Evolutionary conservation across 2,113 vertebrate species (phyloP).

Genomic region (Saccopteryx bilineata): DNA sequence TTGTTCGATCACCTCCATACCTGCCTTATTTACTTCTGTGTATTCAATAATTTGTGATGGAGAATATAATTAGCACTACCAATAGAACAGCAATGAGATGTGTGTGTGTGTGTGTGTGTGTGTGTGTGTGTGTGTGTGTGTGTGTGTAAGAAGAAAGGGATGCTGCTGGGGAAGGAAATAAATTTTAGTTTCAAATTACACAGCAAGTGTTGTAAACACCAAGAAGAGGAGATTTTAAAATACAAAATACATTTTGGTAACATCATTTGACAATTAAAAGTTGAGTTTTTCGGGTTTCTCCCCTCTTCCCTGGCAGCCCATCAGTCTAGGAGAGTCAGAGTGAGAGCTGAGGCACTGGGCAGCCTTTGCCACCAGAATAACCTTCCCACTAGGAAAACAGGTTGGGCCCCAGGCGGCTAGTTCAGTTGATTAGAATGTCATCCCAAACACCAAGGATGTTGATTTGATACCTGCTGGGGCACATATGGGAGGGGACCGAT

Average conservation of each 20-base stretch:
- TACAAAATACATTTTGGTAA: constrained; percentile 28
- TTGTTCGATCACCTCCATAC: constrained; percentile 61
- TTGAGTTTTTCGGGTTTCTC: not conserved
- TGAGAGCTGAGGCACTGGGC: not conserved
- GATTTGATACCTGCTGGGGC: too few species aligned
- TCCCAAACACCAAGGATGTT: too few species aligned
- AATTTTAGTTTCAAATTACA: constrained; percentile 60
- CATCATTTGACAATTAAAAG: constrained; percentile 8
- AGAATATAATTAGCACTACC: constrained; percentile 64
- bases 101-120: not conserved
- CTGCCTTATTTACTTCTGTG: constrained; percentile 70
- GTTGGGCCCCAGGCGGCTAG: not conserved
- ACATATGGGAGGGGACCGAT: too few species aligned
- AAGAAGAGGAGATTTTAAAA: constrained; percentile 8
- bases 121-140: not conserved
- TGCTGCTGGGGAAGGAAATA: constrained; percentile 43
- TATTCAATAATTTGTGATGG: constrained; percentile 62
- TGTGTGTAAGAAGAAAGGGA: constrained; percentile 22
- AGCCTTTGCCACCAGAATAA: not conserved
- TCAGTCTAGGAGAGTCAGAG: not conserved
- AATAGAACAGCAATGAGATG: constrained; percentile 27
- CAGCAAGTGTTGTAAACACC: not conserved
- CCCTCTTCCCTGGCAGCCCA: not conserved
- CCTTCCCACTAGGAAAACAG: not conserved
- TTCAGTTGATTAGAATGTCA: too few species aligned